Evolutionary conservation across 1,140 invertebrate genomes (phyloP).

Genomic region (Neuroterus valhalla): DNA sequence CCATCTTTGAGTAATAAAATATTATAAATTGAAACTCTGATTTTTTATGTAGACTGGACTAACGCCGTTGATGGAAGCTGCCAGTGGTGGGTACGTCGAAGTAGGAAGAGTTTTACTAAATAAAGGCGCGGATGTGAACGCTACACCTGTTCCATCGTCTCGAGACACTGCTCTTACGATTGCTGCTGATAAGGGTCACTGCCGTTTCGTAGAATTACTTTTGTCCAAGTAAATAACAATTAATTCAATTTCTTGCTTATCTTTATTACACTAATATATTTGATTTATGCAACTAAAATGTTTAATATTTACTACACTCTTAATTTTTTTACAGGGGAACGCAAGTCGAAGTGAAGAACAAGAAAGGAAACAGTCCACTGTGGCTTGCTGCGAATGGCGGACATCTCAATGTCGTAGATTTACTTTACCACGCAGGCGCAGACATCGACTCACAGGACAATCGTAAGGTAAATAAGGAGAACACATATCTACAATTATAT

Average conservation of each 20-base stretch:
- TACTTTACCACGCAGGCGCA: conserved; percentile 90
- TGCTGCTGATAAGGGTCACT: conserved; percentile 99
- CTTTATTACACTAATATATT: neutral
- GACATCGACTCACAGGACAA: conserved; percentile 99
- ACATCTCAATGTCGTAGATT: conserved; percentile 96
- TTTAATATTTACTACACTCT: neutral
- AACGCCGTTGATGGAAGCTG: conserved; percentile 99
- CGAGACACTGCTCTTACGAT: conserved; percentile 99
- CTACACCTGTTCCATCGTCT: conserved; percentile 97
- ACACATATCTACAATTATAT: neutral
- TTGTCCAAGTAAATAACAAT: conserved; percentile 68
- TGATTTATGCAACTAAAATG: neutral
- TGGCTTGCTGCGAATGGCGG: conserved; percentile 99
- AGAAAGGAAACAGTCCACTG: conserved; percentile 98
- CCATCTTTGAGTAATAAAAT: too few species aligned
- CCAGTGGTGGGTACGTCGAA: conserved; percentile 98
- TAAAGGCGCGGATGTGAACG: conserved; percentile 98
- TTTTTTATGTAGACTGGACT: conserved; percentile 85
- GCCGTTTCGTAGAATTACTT: conserved; percentile 95
- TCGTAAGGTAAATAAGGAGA: conserved; percentile 79
- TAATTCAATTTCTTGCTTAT: neutral
- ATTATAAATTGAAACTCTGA: too few species aligned
- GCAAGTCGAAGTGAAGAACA: conserved; percentile 98
- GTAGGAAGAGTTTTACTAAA: conserved; percentile 96
- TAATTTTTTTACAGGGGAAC: conserved; percentile 79